phyloP scores from a whole-genome alignment of 1,140 invertebrate species.

The Trinorchestia longiramus region DNA sequence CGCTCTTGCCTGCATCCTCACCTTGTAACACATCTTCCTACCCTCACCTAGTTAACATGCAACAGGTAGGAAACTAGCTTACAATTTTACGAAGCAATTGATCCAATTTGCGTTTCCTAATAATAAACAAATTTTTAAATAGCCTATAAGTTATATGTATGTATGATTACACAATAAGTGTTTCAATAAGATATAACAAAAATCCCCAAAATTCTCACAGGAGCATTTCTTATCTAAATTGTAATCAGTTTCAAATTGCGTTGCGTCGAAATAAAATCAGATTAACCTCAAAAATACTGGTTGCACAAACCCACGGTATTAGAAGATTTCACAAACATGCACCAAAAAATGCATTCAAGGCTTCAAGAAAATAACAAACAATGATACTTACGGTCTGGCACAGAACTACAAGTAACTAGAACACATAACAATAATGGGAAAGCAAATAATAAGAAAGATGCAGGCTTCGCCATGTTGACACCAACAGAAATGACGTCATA shows the following conservation, averaged over 20 bases:
- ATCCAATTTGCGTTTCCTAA: too few relatives aligned
- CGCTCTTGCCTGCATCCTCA: too few relatives aligned
- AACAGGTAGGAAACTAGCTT: too few relatives aligned
- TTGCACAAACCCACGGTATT: background rate
- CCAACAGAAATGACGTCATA: constrained; percentile 45
- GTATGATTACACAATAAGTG: too few relatives aligned
- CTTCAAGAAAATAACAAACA: background rate
- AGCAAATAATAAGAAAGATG: background rate
- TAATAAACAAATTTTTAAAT: too few relatives aligned
- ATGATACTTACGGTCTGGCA: background rate
- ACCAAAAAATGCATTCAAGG: background rate
- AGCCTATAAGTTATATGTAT: too few relatives aligned
- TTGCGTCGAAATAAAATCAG: background rate
- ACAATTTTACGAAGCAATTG: too few relatives aligned
- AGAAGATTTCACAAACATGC: background rate
- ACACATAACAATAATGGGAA: background rate
- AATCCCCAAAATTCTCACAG: too few relatives aligned
- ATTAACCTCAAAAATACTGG: background rate
- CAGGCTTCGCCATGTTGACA: constrained; percentile 26
- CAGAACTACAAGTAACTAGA: background rate
- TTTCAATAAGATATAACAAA: too few relatives aligned
- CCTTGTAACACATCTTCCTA: too few relatives aligned
- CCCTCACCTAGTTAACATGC: too few relatives aligned
- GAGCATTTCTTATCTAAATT: background rate
- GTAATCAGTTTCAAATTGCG: background rate